These are phyloP conservation scores for Drosophila pruinosa DNA, from an alignment of 1,140 invertebrate species.

Conservation along the genomic window DNA sequence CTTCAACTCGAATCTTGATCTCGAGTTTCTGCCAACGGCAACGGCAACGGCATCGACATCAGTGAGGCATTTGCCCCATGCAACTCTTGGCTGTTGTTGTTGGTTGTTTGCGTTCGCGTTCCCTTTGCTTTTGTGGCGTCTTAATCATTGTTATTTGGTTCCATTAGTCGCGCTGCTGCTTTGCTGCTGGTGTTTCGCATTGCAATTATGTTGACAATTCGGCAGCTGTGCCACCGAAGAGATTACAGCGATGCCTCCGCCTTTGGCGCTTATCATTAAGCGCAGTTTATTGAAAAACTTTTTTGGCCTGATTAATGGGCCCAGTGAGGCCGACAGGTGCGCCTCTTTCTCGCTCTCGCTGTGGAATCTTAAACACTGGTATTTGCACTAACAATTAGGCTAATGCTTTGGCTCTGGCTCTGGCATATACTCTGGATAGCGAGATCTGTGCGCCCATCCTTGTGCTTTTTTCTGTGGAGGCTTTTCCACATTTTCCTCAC, in stretches of 20 bases:
- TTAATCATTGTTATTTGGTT: constrained; percentile 79
- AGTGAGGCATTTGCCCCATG: neutral
- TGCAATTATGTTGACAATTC: constrained; percentile 77
- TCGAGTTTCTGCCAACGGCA: constrained; percentile 12
- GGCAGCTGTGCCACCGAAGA: constrained; percentile 41
- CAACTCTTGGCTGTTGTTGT: neutral
- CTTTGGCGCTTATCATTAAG: constrained; percentile 67
- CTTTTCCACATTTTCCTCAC: neutral
- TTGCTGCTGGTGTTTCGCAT: constrained; percentile 72
- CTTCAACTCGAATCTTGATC: constrained; percentile 8
- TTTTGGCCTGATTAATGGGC: constrained; percentile 70
- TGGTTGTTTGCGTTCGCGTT: neutral
- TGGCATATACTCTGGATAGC: neutral
- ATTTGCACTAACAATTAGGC: constrained; percentile 34
- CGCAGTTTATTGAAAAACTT: constrained; percentile 75
- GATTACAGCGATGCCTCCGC: constrained; percentile 46
- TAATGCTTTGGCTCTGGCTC: constrained; percentile 32
- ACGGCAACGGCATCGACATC: neutral
- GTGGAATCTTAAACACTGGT: constrained; percentile 34
- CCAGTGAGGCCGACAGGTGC: constrained; percentile 58
- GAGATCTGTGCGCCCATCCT: neutral
- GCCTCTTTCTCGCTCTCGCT: neutral
- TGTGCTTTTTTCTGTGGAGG: neutral
- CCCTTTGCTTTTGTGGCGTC: constrained; percentile 23
- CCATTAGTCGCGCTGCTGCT: constrained; percentile 60